Percentiles rank a stretch among this genome's conserved stretches.
Conservation (phyloP, 2,797 vertebrate genomes). For the Crax fasciolata region DNA sequence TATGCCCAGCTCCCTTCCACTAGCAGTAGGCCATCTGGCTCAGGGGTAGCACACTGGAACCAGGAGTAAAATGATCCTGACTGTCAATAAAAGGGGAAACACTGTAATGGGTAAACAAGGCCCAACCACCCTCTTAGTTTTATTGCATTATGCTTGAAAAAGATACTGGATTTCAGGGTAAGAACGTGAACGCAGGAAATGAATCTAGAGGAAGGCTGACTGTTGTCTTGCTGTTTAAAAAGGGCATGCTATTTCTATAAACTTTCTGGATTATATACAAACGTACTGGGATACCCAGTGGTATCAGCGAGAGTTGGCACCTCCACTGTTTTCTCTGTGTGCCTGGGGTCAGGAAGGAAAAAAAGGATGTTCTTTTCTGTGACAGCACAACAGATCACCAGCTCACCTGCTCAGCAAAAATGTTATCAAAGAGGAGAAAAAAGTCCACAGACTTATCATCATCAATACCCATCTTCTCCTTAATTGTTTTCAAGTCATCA, state of each 20-base stretch:
- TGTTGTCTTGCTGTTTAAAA: not conserved
- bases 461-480: conserved; percentile 85
- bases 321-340: not conserved
- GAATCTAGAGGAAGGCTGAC: not conserved
- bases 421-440: conserved; percentile 91
- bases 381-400: not conserved
- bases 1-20: not conserved
- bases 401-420: conserved; percentile 93
- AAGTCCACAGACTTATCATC: conserved; percentile 87
- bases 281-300: not conserved
- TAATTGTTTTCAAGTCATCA: conserved; percentile 90
- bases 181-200: not conserved
- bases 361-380: not conserved
- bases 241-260: not conserved
- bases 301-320: not conserved
- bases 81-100: not conserved
- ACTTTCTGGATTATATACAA: not conserved
- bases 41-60: not conserved
- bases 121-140: not conserved
- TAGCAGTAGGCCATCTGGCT: not conserved
- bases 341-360: not conserved
- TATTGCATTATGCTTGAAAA: not conserved
- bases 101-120: not conserved
- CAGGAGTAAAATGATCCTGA: not conserved
- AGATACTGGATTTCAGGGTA: not conserved